phyloP scores from a whole-genome alignment of 2,113 vertebrate genomes.

The Mus musculus region DNA sequence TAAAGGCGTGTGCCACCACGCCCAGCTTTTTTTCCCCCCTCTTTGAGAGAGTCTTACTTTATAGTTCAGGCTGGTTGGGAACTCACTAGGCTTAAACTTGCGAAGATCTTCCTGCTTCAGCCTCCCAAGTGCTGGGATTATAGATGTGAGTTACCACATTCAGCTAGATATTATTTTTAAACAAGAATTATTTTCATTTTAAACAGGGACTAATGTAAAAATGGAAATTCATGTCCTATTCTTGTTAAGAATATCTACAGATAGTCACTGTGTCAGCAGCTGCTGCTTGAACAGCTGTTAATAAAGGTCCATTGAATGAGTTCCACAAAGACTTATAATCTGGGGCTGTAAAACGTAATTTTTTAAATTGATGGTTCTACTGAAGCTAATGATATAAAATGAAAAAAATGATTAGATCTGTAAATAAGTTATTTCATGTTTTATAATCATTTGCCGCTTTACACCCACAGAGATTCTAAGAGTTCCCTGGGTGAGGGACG shows the following conservation, averaged over 20 bases:
- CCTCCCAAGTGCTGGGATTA: not conserved
- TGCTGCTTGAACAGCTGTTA: slow-evolving; percentile 6
- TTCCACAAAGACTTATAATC: slow-evolving; percentile 11
- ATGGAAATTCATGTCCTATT: not conserved
- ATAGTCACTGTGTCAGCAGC: not conserved
- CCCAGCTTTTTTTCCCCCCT: too few species aligned
- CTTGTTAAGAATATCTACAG: not conserved
- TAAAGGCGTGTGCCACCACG: too few species aligned
- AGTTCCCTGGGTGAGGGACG: not conserved
- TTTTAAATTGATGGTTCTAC: slow-evolving; percentile 81
- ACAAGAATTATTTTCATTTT: not conserved
- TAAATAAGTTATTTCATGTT: slow-evolving; percentile 39
- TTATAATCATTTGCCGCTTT: slow-evolving; percentile 10
- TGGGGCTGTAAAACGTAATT: slow-evolving; percentile 15
- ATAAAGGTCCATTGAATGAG: slow-evolving; percentile 21
- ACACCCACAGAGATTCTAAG: not conserved
- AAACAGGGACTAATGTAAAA: too few species aligned
- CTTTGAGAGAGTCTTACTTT: too few species aligned
- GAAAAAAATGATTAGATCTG: slow-evolving; percentile 34
- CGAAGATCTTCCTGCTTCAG: not conserved
- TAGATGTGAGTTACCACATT: not conserved
- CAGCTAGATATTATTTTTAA: not conserved
- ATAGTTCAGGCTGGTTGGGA: too few species aligned
- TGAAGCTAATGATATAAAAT: slow-evolving; percentile 75
- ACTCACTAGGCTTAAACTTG: too few species aligned